Percentiles rank a stretch among this genome's conserved stretches.
phyloP scores from a whole-genome alignment of 2,888 invertebrate species.

The Ypsolopha scabrella region DNA sequence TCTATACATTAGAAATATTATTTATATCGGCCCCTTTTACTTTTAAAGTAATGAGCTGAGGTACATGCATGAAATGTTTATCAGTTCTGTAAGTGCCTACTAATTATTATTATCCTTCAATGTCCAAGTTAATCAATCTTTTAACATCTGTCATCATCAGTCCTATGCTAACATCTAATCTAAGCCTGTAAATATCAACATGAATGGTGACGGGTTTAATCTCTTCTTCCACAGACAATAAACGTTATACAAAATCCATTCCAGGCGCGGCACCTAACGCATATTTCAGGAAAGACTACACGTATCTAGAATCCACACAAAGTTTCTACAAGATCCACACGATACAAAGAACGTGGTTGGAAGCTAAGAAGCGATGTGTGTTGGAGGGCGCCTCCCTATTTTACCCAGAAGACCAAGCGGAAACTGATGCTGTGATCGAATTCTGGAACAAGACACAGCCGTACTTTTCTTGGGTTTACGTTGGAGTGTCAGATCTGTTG shows the following conservation, averaged over 20 bases:
- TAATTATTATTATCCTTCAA: too few relatives aligned
- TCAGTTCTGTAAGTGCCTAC: too few relatives aligned
- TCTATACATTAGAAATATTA: too few relatives aligned
- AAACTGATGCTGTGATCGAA: constrained; percentile 22
- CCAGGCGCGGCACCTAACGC: constrained; percentile 28
- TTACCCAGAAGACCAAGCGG: constrained; percentile 33
- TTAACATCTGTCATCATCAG: too few relatives aligned
- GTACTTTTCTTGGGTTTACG: constrained; percentile 17
- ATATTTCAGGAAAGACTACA: constrained; percentile 46
- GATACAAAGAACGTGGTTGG: constrained; percentile 28
- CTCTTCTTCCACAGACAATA: too few relatives aligned
- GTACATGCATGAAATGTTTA: too few relatives aligned
- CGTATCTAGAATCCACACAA: constrained; percentile 23
- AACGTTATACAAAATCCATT: constrained; percentile 5
- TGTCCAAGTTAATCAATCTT: too few relatives aligned
- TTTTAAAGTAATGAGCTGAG: too few relatives aligned
- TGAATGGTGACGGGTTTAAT: too few relatives aligned
- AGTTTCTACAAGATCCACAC: constrained; percentile 50
- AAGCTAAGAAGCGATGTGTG: constrained; percentile 32
- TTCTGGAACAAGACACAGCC: constrained; percentile 24
- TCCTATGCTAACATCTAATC: too few relatives aligned
- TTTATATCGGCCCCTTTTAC: too few relatives aligned
- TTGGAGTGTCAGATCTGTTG: constrained; percentile 33
- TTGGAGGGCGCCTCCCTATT: constrained; percentile 38
- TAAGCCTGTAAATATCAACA: too few relatives aligned